phyloP scores from a whole-genome alignment of 2,888 invertebrate genomes.

The Melanostoma mellinum region DNA sequence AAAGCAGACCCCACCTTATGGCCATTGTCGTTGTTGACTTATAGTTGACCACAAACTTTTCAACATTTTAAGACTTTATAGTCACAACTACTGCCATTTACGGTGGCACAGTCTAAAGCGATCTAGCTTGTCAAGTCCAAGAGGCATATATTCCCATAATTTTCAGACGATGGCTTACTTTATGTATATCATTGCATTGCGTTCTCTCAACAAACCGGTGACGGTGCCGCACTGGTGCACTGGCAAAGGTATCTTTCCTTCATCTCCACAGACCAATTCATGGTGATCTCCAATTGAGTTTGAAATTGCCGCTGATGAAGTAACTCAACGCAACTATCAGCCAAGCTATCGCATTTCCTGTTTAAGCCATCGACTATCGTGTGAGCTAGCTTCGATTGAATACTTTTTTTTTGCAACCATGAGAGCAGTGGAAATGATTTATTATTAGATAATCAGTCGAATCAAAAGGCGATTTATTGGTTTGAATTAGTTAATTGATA shows the following conservation, averaged over 20 bases:
- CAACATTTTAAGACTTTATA: background rate
- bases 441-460: constrained; percentile 43
- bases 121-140: constrained; percentile 61
- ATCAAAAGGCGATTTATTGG: constrained; percentile 41
- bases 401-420: constrained; percentile 9
- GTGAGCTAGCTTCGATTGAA: constrained; percentile 37
- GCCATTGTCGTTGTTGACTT: background rate
- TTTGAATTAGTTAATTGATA: constrained; percentile 52
- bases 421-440: constrained; percentile 54
- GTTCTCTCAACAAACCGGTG: constrained; percentile 30
- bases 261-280: constrained; percentile 27
- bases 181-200: constrained; percentile 25
- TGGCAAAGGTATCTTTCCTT: constrained; percentile 2
- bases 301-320: constrained; percentile 59
- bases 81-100: constrained; percentile 34
- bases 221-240: background rate
- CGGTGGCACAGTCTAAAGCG: constrained; percentile 5
- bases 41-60: constrained; percentile 33
- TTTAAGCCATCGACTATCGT: constrained; percentile 38
- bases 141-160: constrained; percentile 61
- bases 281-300: constrained; percentile 58
- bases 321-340: constrained; percentile 54
- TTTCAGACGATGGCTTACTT: constrained; percentile 58
- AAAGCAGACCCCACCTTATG: constrained; percentile 37
- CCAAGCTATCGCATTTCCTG: constrained; percentile 64